Evolutionary conservation across 2,888 invertebrate genomes (phyloP), one percentile per base, ranked within the genome.

Genomic region (Cryptus armator): DNA sequence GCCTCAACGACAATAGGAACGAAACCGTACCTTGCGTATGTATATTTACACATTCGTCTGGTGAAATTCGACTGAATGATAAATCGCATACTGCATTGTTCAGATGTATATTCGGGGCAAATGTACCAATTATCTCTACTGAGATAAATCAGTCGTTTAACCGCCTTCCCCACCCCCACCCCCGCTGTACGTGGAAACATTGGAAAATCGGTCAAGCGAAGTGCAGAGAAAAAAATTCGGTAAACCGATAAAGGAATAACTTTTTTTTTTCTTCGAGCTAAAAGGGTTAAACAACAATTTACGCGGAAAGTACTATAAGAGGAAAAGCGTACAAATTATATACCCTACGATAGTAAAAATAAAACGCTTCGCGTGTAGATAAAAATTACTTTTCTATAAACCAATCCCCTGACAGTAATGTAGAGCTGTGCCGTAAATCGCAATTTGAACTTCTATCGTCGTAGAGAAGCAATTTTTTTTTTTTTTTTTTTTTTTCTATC

Each of bases 61-160:
- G 62, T 62, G 62, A 32, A 32, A 62, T 62, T 62, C 62, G 29
- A 32, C 62, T 29, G 62, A 62, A 62, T 62, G 62, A 62, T 62
- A 29, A 62, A 62, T 62, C 29, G 62, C 29, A 0, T 32, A 32
- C 12, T 14, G 32, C 62, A 62, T 32, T 29, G 29, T 62, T 29
- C 14, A 62, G 32, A 29, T n/a, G 29, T 62, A 29, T 62, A 32
- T 24, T 62, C 62, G 32, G n/a, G 62, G 12, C 3, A 14, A 62
- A 56, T 24, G 56, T 56, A 24, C 24, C 56, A 24, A 56, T 56
- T 56, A 56, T 56, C 56, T 56, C 56, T 12, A 4, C 12, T 12
- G 19, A 12, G 56, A 56, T 24, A 24, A 56, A 56, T 56, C 56
- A 56, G 37, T 37, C 37, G 37, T 24, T 56, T 56, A 56, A 56